Conservation (phyloP, 1,140 invertebrate species). For the Camponotus floridanus region DNA sequence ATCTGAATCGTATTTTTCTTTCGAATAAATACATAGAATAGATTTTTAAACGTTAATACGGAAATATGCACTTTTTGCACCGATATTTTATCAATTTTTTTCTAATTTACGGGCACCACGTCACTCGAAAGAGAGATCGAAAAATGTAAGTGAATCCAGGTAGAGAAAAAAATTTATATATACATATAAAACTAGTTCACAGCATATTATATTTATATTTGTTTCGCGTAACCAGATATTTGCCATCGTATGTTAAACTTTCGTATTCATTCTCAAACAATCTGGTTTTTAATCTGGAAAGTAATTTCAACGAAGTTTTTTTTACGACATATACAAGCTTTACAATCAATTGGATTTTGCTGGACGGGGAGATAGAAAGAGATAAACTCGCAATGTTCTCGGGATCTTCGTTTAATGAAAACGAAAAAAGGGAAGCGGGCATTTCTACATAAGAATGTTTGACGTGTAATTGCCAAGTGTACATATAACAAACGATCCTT, state of each 20-base stretch:
- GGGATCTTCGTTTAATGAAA: conserved; percentile 26
- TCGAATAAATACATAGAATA: neutral
- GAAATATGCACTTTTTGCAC: conserved; percentile 16
- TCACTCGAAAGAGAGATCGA: neutral
- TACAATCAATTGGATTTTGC: conserved; percentile 55
- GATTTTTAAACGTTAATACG: conserved; percentile 2
- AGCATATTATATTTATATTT: conserved; percentile 60
- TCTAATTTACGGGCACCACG: neutral
- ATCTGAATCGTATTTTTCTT: neutral
- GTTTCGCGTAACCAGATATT: conserved; percentile 26
- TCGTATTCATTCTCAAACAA: conserved; percentile 29
- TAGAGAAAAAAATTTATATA: neutral
- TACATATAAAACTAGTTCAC: neutral
- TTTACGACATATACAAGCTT: conserved; percentile 39
- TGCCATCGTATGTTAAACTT: conserved; percentile 49
- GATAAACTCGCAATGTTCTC: neutral
- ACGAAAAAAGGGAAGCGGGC: neutral
- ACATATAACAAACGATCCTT: conserved; percentile 36
- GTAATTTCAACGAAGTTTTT: conserved; percentile 54
- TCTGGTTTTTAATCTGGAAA: conserved; percentile 51
- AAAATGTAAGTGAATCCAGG: conserved; percentile 37
- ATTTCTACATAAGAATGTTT: conserved; percentile 10
- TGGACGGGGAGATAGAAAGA: neutral
- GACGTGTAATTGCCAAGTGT: neutral
- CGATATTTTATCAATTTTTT: neutral